A percentile compares a stretch with the other conserved stretches of the same genome.
Evolutionary conservation across 1,140 invertebrate genomes (phyloP).

Genomic region (Steinernema khuongi): DNA sequence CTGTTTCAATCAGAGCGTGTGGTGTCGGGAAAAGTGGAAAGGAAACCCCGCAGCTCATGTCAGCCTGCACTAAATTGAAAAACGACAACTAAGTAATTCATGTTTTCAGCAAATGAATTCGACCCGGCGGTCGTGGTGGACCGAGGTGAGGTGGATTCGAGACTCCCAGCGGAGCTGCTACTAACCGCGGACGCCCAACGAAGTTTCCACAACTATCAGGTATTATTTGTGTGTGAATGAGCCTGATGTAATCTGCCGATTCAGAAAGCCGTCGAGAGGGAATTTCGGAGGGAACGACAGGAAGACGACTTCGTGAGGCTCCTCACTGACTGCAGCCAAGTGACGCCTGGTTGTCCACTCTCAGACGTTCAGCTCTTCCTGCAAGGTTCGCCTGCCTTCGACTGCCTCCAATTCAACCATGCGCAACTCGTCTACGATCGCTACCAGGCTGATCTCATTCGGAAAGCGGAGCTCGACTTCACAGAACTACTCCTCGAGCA

Average conservation of each 20-base stretch:
- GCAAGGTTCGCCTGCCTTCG: constrained; percentile 24
- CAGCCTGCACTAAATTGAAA: too few species aligned
- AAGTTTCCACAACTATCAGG: constrained; percentile 19
- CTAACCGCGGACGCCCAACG: constrained; percentile 21
- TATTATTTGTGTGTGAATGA: too few species aligned
- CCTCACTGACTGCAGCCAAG: constrained; percentile 21
- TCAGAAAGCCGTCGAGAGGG: constrained; percentile 15
- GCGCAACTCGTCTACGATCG: constrained; percentile 27
- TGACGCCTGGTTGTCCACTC: constrained; percentile 26
- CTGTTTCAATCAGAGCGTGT: too few species aligned
- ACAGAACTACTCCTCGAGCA: constrained; percentile 27
- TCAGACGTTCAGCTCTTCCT: constrained; percentile 27
- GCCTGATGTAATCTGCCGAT: too few species aligned
- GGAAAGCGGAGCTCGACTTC: constrained; percentile 29
- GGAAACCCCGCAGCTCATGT: too few species aligned
- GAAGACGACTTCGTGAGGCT: constrained; percentile 26
- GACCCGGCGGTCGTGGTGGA: neutral
- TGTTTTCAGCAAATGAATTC: constrained; percentile 10
- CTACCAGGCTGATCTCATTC: constrained; percentile 28
- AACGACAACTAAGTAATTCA: neutral
- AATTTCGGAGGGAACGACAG: constrained; percentile 22
- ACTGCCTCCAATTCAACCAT: constrained; percentile 22
- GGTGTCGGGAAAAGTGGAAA: too few species aligned
- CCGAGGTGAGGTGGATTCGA: constrained; percentile 9
- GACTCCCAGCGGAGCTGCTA: constrained; percentile 25